Evolutionary conservation across 1,140 invertebrate genomes (phyloP), one percentile per base, ranked within the genome.

Genomic region (Diorhabda sublineata): DNA sequence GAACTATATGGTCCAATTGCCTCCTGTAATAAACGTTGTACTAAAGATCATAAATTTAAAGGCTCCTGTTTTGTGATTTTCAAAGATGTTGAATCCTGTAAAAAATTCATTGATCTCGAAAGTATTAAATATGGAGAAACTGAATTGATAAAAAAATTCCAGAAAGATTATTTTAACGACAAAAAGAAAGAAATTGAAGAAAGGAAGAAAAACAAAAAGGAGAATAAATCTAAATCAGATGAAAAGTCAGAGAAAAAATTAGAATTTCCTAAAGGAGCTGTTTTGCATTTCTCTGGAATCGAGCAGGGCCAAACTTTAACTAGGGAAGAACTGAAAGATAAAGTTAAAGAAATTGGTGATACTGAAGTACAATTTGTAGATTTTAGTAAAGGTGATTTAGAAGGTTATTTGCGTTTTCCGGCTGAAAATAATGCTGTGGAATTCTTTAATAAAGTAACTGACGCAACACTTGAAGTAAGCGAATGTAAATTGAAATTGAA

Each of bases 51-150:
- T 61, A 81, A 85, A 47, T 96, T 95, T 76, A 94, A 98, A 83
- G 96, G 96, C 58, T 97, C 95, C 5, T 87, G 96, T 62, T 96
- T 96, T 84, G 87, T 91, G 41, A 90, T 91, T 3, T 98, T 96
- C 77, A 86, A 88, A 74, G 91, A 87, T 44, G 83, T 88, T 63
- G 92, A 95, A 64, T 85, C 87, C 73, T 89, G 89, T 9, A 87
- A 91, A 65, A 85, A 84, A 70, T 86, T 87, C 71, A 78, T 94
- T 64, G 85, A 85, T 26, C 75, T 80, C 58, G 87, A 90, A 72
- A 84, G 83, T 45, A 73, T 94, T 0, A 91, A 93, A 79, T 94
- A 89, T 81, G 85, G 88, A 42, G 92, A 92, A 3, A 86, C 81
- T 3, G 88, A 89, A 67, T 80, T 95, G 45, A 81, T 91, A 4